Conservation (phyloP, 1,140 invertebrate genomes). For the Himalopsyche phryganea region DNA sequence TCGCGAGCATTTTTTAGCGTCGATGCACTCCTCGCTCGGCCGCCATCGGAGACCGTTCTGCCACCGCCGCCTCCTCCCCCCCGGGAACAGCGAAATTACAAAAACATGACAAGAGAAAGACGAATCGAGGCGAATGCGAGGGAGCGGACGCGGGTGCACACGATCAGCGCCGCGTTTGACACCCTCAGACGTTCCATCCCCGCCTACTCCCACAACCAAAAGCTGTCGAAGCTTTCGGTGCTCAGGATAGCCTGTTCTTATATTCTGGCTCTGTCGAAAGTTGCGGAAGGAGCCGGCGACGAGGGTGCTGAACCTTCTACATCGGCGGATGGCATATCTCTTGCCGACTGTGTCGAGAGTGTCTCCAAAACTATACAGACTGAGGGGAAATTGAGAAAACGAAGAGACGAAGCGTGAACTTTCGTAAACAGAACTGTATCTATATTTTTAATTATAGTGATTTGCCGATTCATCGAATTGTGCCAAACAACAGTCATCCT, state of each 20-base stretch:
- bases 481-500: no score
- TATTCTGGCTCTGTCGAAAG: conserved; percentile 76
- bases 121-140: conserved; percentile 91
- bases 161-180: conserved; percentile 92
- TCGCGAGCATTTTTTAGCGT: conserved; percentile 39
- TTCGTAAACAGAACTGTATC: no score
- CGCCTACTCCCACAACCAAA: conserved; percentile 88
- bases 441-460: no score
- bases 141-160: conserved; percentile 88
- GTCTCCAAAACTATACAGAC: conserved; percentile 87
- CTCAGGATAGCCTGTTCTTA: conserved; percentile 87
- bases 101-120: conserved; percentile 90
- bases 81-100: conserved; percentile 82
- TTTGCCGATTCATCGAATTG: no score
- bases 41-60: conserved; percentile 27
- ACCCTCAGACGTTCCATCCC: conserved; percentile 80
- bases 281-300: conserved; percentile 38
- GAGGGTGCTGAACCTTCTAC: conserved; percentile 36
- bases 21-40: conserved; percentile 42
- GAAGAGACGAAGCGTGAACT: conserved; percentile 66
- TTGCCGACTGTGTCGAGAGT: conserved; percentile 77
- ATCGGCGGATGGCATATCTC: conserved; percentile 56
- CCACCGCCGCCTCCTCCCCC: conserved; percentile 37
- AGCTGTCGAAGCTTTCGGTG: conserved; percentile 88
- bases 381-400: conserved; percentile 84